A percentile compares a stretch with the other conserved stretches of the same genome.
Conservation (phyloP, 2,113 vertebrate species). For the Malurus cyaneus region DNA sequence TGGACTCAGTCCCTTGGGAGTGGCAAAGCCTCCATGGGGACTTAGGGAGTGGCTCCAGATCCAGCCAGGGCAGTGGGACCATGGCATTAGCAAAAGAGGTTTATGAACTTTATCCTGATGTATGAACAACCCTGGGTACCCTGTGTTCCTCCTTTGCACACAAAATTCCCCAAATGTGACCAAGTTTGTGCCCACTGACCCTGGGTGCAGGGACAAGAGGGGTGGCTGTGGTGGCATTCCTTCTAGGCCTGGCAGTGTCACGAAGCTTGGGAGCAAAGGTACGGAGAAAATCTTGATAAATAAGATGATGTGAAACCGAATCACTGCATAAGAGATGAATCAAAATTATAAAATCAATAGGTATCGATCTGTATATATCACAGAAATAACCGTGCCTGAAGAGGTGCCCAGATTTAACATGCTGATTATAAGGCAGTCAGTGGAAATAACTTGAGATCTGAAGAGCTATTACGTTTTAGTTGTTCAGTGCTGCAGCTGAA, state of each 20-base stretch:
- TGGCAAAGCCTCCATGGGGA: neutral
- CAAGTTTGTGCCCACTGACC: neutral
- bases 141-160: neutral
- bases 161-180: neutral
- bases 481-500: neutral
- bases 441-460: constrained; percentile 38
- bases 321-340: constrained; percentile 46
- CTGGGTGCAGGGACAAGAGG: neutral
- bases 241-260: rapidly evolving
- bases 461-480: neutral
- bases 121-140: neutral
- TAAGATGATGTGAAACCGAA: constrained; percentile 44
- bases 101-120: neutral
- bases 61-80: neutral
- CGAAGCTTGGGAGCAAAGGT: neutral
- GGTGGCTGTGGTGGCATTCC: neutral
- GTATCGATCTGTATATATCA: constrained; percentile 68
- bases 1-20: neutral
- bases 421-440: constrained; percentile 45
- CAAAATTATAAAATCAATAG: constrained; percentile 73
- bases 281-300: constrained; percentile 36
- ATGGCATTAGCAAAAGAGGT: neutral
- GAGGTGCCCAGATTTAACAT: constrained; percentile 55
- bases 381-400: constrained; percentile 61
- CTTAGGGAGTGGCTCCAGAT: neutral